phyloP scores from a whole-genome alignment of 2,113 vertebrate species.

The Poecilia latipinna region DNA sequence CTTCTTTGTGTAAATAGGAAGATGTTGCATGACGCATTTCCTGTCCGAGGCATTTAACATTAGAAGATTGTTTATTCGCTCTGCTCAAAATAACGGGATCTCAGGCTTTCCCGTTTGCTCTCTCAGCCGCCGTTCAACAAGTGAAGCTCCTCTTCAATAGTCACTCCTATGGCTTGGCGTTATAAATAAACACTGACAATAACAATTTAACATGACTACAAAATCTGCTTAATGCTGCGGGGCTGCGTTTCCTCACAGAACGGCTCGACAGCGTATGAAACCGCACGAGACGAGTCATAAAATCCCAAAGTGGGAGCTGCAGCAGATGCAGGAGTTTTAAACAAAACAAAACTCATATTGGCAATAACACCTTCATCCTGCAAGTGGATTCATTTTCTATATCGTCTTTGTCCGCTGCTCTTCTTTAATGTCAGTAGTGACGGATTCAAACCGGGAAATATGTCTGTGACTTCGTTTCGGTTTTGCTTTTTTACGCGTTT shows the following conservation, averaged over 20 bases:
- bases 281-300: neutral
- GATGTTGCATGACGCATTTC: too few relatives aligned
- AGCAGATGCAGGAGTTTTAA: conserved; percentile 18
- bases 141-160: conserved; percentile 30
- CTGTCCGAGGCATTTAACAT: conserved; percentile 8
- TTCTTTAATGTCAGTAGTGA: neutral
- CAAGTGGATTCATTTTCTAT: conserved; percentile 26
- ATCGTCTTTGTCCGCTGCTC: conserved; percentile 13
- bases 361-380: conserved; percentile 24
- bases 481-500: neutral
- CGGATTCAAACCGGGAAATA: neutral
- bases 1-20: neutral
- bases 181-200: neutral
- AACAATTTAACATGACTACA: neutral
- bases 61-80: conserved; percentile 11
- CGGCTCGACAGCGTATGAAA: conserved; percentile 11
- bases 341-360: neutral
- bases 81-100: conserved; percentile 17
- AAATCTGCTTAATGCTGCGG: conserved; percentile 17
- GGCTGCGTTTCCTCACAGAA: neutral
- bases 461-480: neutral
- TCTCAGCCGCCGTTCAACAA: conserved; percentile 48
- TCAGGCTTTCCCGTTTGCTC: conserved; percentile 30
- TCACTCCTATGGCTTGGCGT: conserved; percentile 3
- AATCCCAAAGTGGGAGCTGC: conserved; percentile 8